Percentiles rank a stretch among this genome's conserved stretches.
Evolutionary conservation across 2,888 invertebrate species (phyloP).

Genomic region (Lasioglossum villosulum): DNA sequence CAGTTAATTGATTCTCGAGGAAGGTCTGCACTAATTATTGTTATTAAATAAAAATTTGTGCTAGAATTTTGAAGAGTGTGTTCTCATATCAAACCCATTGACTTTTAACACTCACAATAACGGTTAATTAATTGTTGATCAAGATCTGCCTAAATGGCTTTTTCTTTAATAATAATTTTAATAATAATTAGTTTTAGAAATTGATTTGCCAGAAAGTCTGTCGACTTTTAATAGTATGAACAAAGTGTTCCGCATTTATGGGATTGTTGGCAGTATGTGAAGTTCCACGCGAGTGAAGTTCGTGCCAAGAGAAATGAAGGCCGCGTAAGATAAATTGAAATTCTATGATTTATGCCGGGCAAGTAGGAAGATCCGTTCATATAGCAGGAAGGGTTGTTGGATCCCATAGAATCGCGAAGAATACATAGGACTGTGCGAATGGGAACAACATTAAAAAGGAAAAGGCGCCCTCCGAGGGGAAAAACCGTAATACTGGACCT

Average conservation of each 20-base stretch:
- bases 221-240: background rate
- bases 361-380: slow-evolving; percentile 11
- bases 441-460: slow-evolving; percentile 16
- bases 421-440: background rate
- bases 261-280: background rate
- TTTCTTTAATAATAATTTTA: background rate
- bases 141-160: background rate
- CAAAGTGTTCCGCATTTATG: background rate
- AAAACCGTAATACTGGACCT: slow-evolving; percentile 9
- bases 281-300: background rate
- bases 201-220: background rate
- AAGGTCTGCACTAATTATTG: too few species aligned
- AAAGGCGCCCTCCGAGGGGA: background rate
- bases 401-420: slow-evolving; percentile 1
- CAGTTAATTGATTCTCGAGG: too few species aligned
- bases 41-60: too few species aligned
- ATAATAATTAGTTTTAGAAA: background rate
- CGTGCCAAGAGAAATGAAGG: slow-evolving; percentile 11
- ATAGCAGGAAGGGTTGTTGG: slow-evolving; percentile 14
- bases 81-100: background rate
- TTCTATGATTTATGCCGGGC: slow-evolving; percentile 33
- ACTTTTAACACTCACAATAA: too few species aligned
- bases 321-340: slow-evolving; percentile 31
- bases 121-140: background rate
- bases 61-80: background rate